Percentiles rank a stretch among this genome's conserved stretches.
phyloP scores from a whole-genome alignment of 2,888 invertebrate species.

The Hetaerina titia region DNA sequence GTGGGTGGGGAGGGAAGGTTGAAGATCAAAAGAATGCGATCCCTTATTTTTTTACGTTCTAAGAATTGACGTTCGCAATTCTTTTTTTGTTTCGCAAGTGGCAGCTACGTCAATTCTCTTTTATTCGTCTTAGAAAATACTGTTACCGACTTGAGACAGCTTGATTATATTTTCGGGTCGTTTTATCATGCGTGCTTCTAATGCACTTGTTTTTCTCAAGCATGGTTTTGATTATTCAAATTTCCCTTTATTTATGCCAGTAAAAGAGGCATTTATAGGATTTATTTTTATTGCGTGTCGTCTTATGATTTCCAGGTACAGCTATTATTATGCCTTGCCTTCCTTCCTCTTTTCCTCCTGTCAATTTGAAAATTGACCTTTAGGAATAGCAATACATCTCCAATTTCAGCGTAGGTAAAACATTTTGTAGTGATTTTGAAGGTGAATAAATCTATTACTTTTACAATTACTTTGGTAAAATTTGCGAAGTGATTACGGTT shows the following conservation, averaged over 20 bases:
- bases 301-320: neutral
- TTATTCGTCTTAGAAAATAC: neutral
- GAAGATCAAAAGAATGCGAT: slow-evolving; percentile 14
- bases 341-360: neutral
- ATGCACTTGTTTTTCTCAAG: neutral
- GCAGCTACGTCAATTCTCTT: neutral
- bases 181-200: neutral
- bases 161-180: slow-evolving; percentile 7
- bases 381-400: too few relatives aligned
- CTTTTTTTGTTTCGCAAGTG: neutral
- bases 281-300: neutral
- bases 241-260: neutral
- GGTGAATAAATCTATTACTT: too few relatives aligned
- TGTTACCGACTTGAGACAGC: neutral
- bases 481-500: too few relatives aligned
- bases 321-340: neutral
- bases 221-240: neutral
- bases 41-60: neutral
- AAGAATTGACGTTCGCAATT: neutral
- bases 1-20: neutral
- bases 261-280: neutral
- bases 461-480: too few relatives aligned
- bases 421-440: too few relatives aligned
- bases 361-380: neutral
- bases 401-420: too few relatives aligned